These are phyloP conservation scores for Siniperca undulata DNA, from an alignment of 2,797 vertebrate species.

Conservation along the genomic window DNA sequence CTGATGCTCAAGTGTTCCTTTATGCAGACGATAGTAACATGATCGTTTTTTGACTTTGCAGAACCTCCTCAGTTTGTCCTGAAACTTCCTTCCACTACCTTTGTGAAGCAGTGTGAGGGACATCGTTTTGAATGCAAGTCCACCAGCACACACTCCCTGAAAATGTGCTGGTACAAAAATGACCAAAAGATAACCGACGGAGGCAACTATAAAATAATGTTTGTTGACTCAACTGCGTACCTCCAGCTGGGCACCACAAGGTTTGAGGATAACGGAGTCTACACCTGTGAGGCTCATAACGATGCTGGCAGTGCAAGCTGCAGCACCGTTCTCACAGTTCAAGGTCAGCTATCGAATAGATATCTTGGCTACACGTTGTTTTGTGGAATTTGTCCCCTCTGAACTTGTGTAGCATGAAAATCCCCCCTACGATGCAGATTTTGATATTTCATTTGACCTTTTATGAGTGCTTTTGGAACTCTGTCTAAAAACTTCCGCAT, in stretches of 20 bases:
- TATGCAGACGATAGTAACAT: constrained; percentile 42
- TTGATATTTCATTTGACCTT: background rate
- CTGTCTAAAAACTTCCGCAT: constrained; percentile 25
- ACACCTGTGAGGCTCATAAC: constrained; percentile 95
- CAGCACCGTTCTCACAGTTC: constrained; percentile 91
- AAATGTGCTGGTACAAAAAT: constrained; percentile 94
- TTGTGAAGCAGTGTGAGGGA: constrained; percentile 91
- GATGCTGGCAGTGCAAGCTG: constrained; percentile 93
- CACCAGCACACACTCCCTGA: constrained; percentile 88
- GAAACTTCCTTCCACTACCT: constrained; percentile 90
- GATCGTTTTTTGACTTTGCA: constrained; percentile 83
- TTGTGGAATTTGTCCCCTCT: constrained; percentile 23
- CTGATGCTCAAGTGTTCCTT: constrained; percentile 9
- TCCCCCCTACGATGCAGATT: background rate
- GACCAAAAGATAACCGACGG: constrained; percentile 89
- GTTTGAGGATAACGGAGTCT: constrained; percentile 91
- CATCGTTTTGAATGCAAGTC: constrained; percentile 92
- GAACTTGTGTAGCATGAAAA: constrained; percentile 53
- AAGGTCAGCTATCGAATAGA: constrained; percentile 89
- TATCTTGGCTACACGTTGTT: background rate
- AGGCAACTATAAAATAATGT: constrained; percentile 89
- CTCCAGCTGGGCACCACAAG: constrained; percentile 89
- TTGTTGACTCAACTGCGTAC: constrained; percentile 88
- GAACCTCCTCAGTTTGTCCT: constrained; percentile 94
- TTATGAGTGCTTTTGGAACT: background rate